Conservation (phyloP, 2,888 invertebrate species). For the Drosophila mimica region DNA sequence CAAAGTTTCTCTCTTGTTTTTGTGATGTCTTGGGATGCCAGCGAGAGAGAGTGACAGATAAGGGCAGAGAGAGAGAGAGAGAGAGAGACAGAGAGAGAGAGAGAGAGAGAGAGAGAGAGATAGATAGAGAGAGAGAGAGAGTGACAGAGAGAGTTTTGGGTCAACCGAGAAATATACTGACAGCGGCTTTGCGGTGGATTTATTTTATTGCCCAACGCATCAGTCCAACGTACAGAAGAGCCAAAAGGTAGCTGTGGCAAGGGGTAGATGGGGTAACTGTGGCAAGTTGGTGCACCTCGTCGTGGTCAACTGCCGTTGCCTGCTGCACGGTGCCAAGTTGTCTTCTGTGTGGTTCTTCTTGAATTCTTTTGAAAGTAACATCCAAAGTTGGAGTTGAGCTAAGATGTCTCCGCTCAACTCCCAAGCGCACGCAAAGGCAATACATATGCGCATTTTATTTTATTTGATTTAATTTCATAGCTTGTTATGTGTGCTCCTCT, state of each 20-base stretch:
- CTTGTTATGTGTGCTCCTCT: slow-evolving; percentile 59
- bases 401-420: slow-evolving; percentile 24
- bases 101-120: neutral
- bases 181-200: slow-evolving; percentile 78
- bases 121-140: neutral
- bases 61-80: slow-evolving; percentile 12
- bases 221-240: slow-evolving; percentile 31
- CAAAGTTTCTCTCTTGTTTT: no score
- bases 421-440: slow-evolving; percentile 50
- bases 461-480: slow-evolving; percentile 79
- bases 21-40: neutral
- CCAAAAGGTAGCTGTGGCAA: neutral
- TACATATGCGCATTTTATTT: slow-evolving; percentile 78
- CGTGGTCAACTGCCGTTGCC: neutral
- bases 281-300: slow-evolving; percentile 4
- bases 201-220: slow-evolving; percentile 72
- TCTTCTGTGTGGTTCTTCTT: slow-evolving; percentile 62
- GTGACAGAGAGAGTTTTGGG: slow-evolving; percentile 49
- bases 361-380: slow-evolving; percentile 64
- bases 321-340: slow-evolving; percentile 30
- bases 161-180: slow-evolving; percentile 76
- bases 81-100: neutral
- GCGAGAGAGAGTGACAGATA: neutral
- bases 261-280: neutral
- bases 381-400: slow-evolving; percentile 16